Evolutionary conservation across 1,140 invertebrate species (phyloP).

Genomic region (Paramacrobiotus metropolitanus): DNA sequence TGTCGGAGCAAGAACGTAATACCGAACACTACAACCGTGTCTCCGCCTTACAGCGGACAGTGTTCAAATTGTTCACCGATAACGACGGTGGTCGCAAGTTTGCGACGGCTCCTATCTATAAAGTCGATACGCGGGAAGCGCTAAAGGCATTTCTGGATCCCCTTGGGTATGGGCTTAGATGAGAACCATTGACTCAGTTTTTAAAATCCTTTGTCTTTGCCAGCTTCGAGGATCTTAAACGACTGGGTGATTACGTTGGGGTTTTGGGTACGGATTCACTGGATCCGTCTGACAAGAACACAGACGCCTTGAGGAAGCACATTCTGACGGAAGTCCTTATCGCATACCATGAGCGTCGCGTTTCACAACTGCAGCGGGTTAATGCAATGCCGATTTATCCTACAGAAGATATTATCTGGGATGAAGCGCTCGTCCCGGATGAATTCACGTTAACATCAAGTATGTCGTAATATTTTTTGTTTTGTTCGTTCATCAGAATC

Average conservation of each 20-base stretch:
- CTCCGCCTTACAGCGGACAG: slow-evolving; percentile 51
- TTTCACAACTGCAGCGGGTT: slow-evolving; percentile 73
- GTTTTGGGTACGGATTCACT: slow-evolving; percentile 7
- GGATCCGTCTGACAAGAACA: too few species aligned
- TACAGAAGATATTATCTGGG: slow-evolving; percentile 94
- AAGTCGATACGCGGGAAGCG: slow-evolving; percentile 62
- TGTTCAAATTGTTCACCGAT: slow-evolving; percentile 53
- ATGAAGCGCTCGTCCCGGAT: slow-evolving; percentile 91
- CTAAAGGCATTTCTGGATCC: slow-evolving; percentile 61
- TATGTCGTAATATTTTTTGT: slow-evolving; percentile 3
- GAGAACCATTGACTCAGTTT: too few species aligned
- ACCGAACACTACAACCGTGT: slow-evolving; percentile 74
- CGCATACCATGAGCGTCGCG: slow-evolving; percentile 48
- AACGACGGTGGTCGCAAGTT: slow-evolving; percentile 41
- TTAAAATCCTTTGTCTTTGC: slow-evolving; percentile 14
- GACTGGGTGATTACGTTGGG: slow-evolving; percentile 34
- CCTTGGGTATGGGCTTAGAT: slow-evolving; percentile 41
- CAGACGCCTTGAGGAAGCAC: slow-evolving; percentile 37
- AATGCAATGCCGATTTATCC: slow-evolving; percentile 98
- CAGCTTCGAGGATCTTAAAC: slow-evolving; percentile 52
- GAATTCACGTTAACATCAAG: slow-evolving; percentile 31
- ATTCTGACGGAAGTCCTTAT: slow-evolving; percentile 67
- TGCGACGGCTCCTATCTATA: slow-evolving; percentile 72
- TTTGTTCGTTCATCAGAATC: slow-evolving; percentile 3
- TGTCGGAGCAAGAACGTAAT: slow-evolving; percentile 79